Percentiles rank a stretch among this genome's conserved stretches.
Conservation (phyloP, 1,140 invertebrate genomes). For the Lithobius niger region DNA sequence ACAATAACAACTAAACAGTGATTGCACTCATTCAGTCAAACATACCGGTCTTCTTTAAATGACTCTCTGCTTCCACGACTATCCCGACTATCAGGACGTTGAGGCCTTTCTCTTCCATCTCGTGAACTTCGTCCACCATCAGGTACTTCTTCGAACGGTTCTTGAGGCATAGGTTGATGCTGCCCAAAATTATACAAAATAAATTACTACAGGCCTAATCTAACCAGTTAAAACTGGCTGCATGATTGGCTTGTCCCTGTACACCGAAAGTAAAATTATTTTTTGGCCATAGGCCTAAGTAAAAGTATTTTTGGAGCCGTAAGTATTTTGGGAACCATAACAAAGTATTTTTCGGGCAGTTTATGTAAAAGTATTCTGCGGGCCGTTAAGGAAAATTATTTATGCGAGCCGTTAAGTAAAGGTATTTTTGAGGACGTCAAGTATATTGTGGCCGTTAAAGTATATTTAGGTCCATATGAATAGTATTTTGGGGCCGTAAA, state of each 20-base stretch:
- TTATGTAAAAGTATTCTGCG: neutral
- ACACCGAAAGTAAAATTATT: neutral
- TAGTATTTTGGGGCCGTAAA: neutral
- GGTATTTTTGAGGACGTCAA: neutral
- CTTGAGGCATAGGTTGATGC: slow-evolving; percentile 31
- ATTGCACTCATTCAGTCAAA: no score
- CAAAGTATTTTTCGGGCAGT: neutral
- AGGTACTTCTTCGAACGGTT: slow-evolving; percentile 35
- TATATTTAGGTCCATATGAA: neutral
- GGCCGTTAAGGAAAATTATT: neutral
- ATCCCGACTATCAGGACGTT: slow-evolving; percentile 23
- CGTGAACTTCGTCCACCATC: slow-evolving; percentile 19
- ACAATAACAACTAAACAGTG: no score
- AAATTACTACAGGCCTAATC: slow-evolving; percentile 16
- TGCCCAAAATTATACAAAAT: slow-evolving; percentile 15
- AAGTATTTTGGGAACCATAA: neutral
- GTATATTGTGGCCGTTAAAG: neutral
- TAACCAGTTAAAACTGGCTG: no score
- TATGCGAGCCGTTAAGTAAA: neutral
- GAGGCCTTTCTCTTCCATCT: slow-evolving; percentile 17
- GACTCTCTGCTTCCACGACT: slow-evolving; percentile 21
- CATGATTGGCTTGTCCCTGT: neutral
- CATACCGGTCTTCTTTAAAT: slow-evolving; percentile 17
- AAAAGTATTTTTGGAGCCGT: neutral
- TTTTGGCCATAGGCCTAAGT: no score